Evolutionary conservation across 35 echinoderm and acorn worm species (phyloP).

Genomic region (Ptychodera flava): DNA sequence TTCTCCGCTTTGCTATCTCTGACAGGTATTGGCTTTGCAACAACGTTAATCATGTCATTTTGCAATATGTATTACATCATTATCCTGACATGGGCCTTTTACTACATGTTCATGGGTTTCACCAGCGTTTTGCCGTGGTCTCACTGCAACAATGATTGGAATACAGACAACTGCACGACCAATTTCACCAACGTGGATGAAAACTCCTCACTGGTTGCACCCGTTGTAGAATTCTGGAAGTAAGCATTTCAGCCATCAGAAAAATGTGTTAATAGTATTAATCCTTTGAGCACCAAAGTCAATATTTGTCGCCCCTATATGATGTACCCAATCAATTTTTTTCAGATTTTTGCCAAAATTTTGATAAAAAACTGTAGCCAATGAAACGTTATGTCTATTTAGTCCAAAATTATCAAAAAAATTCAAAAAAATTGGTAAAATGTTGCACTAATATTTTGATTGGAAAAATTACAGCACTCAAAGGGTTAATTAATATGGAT

Average conservation of each 20-base stretch:
- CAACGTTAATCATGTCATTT: slow-evolving; percentile 87
- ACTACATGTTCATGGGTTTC: slow-evolving; percentile 89
- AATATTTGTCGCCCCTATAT: too few relatives aligned
- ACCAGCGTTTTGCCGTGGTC: slow-evolving; percentile 66
- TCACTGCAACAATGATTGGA: slow-evolving; percentile 70
- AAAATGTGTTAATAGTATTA: too few relatives aligned
- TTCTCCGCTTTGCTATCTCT: slow-evolving; percentile 8
- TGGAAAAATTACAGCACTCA: too few relatives aligned
- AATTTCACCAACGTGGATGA: slow-evolving; percentile 52
- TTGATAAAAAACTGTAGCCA: too few relatives aligned
- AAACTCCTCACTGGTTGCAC: neutral
- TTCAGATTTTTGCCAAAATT: too few relatives aligned
- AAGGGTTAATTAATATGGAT: too few relatives aligned
- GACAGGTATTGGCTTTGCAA: slow-evolving; percentile 83
- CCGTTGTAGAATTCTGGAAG: slow-evolving; percentile 97
- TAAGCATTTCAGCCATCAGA: slow-evolving; percentile 23
- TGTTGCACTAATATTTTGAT: too few relatives aligned
- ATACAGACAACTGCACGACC: slow-evolving; percentile 57
- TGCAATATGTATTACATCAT: slow-evolving; percentile 91
- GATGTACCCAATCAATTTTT: too few relatives aligned
- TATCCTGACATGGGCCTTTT: slow-evolving; percentile 73
- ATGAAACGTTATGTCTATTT: too few relatives aligned
- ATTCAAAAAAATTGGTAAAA: too few relatives aligned
- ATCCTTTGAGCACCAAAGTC: too few relatives aligned
- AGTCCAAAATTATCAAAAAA: too few relatives aligned